Evolutionary conservation across 2,113 vertebrate species (phyloP).

Genomic region (Trachemys scripta): DNA sequence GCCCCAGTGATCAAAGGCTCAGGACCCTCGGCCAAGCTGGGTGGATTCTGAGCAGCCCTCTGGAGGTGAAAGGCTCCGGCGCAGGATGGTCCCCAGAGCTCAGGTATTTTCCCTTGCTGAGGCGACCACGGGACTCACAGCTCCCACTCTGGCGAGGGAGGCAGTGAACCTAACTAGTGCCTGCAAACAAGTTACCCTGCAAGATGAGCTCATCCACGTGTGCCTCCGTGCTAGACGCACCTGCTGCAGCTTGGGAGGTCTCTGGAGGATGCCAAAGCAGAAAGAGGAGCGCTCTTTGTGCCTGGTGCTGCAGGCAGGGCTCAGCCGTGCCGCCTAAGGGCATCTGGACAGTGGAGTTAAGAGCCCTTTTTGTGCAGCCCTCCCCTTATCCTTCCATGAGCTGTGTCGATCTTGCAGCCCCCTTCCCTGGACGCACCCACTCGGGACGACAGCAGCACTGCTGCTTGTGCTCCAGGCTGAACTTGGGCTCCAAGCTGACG

Average conservation of each 20-base stretch:
- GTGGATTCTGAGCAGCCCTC: neutral
- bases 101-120: neutral
- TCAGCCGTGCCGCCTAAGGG: rapidly evolving
- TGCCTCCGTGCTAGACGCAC: rapidly evolving
- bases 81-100: no score
- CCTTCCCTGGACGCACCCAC: neutral
- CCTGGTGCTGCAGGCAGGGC: neutral
- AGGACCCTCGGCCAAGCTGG: neutral
- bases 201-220: neutral
- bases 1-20: neutral
- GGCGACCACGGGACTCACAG: neutral
- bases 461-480: neutral
- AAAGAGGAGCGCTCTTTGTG: neutral
- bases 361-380: neutral
- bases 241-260: slow-evolving; percentile 5
- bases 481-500: neutral
- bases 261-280: neutral
- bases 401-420: neutral
- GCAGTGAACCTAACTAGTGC: neutral
- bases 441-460: neutral
- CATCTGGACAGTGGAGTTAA: neutral
- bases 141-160: neutral
- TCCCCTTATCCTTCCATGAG: neutral
- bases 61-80: neutral
- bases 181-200: rapidly evolving